These are phyloP conservation scores for Hoplostethus mediterraneus DNA, from an alignment of 2,797 vertebrate species.

Conservation along the genomic window DNA sequence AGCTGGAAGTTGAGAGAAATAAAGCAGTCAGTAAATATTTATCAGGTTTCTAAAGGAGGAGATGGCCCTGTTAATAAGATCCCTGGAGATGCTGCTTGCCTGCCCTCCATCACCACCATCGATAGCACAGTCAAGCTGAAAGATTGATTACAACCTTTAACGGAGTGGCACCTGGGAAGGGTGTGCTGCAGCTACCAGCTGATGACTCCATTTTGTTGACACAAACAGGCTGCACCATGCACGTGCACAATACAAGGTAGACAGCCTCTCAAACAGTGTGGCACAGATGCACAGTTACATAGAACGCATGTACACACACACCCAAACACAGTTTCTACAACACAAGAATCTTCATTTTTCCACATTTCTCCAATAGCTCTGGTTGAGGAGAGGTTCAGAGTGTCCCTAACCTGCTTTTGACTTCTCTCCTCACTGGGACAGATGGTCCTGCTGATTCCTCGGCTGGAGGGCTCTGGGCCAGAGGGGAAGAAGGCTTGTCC, in stretches of 20 bases:
- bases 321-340: not conserved
- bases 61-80: slow-evolving; percentile 66
- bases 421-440: slow-evolving; percentile 88
- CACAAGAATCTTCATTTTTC: not conserved
- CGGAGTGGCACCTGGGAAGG: slow-evolving; percentile 70
- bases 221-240: slow-evolving; percentile 18
- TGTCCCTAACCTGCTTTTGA: slow-evolving; percentile 92
- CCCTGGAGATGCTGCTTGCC: slow-evolving; percentile 61
- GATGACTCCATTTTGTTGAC: slow-evolving; percentile 52
- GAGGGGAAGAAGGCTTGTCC: slow-evolving; percentile 83
- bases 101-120: slow-evolving; percentile 67
- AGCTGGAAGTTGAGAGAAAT: slow-evolving; percentile 33
- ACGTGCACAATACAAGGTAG: slow-evolving; percentile 30
- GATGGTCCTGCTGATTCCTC: slow-evolving; percentile 85
- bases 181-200: slow-evolving; percentile 41
- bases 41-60: slow-evolving; percentile 48
- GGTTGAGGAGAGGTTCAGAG: slow-evolving; percentile 48
- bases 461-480: slow-evolving; percentile 85
- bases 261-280: slow-evolving; percentile 16
- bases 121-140: slow-evolving; percentile 61
- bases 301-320: slow-evolving; percentile 3
- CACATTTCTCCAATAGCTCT: not conserved
- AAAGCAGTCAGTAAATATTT: slow-evolving; percentile 57
- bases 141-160: slow-evolving; percentile 81
- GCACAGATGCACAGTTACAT: slow-evolving; percentile 15